Evolutionary conservation across 2,113 vertebrate species (phyloP).

Genomic region (Corythornis vintsioides): DNA sequence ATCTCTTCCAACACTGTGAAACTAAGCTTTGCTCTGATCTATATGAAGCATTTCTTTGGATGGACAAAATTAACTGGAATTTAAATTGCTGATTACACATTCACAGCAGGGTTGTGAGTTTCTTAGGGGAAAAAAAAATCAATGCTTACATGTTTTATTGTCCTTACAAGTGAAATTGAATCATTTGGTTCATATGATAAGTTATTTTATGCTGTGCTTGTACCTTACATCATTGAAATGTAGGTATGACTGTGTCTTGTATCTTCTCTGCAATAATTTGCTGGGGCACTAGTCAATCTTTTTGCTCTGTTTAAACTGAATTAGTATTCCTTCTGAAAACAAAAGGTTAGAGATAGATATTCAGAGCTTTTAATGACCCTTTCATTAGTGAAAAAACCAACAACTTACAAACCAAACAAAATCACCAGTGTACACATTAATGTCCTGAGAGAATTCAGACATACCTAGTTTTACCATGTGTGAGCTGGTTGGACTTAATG

Average conservation of each 20-base stretch:
- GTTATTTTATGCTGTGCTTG: neutral
- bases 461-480: rapidly evolving
- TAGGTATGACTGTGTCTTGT: neutral
- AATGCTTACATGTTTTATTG: neutral
- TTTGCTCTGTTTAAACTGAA: neutral
- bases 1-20: neutral
- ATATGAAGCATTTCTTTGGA: neutral
- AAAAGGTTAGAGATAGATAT: neutral
- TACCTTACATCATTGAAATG: neutral
- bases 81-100: neutral
- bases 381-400: neutral
- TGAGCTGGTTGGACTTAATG: neutral
- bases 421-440: neutral
- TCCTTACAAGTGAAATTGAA: neutral
- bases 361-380: neutral
- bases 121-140: neutral
- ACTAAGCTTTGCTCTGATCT: neutral
- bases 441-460: neutral
- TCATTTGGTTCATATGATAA: neutral
- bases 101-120: neutral
- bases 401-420: neutral
- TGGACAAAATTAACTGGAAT: neutral
- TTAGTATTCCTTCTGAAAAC: neutral
- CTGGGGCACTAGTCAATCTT: neutral
- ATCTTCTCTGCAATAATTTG: neutral